Percentiles rank a stretch among this genome's conserved stretches.
These are phyloP conservation scores for Tridacna gigas DNA, from an alignment of 2,888 invertebrate genomes.

Conservation along the genomic window DNA sequence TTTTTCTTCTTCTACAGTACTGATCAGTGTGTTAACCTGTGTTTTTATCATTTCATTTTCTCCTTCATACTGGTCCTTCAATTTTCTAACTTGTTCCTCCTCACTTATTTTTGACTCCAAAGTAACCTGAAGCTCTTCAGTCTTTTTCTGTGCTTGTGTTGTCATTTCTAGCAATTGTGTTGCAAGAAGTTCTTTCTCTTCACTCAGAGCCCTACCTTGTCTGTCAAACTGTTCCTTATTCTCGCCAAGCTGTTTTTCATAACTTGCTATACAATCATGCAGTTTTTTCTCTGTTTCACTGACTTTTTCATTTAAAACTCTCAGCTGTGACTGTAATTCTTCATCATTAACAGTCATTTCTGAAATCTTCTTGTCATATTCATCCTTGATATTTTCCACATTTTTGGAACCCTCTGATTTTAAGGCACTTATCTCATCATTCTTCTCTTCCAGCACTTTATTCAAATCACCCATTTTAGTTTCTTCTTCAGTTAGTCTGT, in stretches of 20 bases:
- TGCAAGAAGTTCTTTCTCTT: conserved; percentile 73
- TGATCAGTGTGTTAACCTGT: conserved; percentile 20
- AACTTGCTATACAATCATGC: conserved; percentile 78
- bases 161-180: conserved; percentile 73
- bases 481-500: conserved; percentile 24
- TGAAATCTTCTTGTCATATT: conserved; percentile 68
- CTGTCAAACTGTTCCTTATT: conserved; percentile 69
- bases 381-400: conserved; percentile 48
- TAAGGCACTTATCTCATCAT: conserved; percentile 30
- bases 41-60: conserved; percentile 36
- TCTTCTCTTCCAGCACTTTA: conserved; percentile 36
- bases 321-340: conserved; percentile 76
- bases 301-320: conserved; percentile 75
- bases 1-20: conserved; percentile 28
- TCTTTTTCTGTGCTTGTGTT: conserved; percentile 65
- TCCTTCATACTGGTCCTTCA: conserved; percentile 36
- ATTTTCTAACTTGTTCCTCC: conserved; percentile 52
- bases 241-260: conserved; percentile 76
- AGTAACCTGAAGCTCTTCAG: conserved; percentile 67
- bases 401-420: conserved; percentile 34
- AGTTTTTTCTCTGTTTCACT: conserved; percentile 75
- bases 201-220: conserved; percentile 68
- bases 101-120: conserved; percentile 72
- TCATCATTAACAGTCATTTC: conserved; percentile 73
- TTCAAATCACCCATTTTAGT: too few species aligned